Base-by-base conservation (phyloP, 2,888 invertebrate genomes). In the Papilio gigon region DNA sequence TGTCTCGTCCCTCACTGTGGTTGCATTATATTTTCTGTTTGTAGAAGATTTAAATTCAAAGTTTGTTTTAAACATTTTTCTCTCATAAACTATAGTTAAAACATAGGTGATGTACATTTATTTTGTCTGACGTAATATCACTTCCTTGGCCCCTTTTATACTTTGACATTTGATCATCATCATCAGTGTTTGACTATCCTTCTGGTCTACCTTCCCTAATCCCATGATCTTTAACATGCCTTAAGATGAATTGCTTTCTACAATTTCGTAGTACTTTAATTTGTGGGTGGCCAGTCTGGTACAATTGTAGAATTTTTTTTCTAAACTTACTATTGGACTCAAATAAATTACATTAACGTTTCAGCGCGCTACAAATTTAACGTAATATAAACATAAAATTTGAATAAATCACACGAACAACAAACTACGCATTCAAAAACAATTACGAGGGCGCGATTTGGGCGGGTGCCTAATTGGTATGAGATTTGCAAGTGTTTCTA, bases 401-500 rank as follows among this genome's bases (percentile, higher is more conserved):
- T 33, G 78, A 80, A 90, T 90, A 90, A 90, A 90, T 90, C 89
- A 90, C 78, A 72, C 73, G 75, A 80, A 84, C 80, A 80, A 81
- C 81, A 84, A 89, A 89, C 88, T 88, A 87, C 86, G 79, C 86
- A 88, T 89, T 88, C 90, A 88, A 90, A 91, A 91, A 90, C 90
- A 90, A 89, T 90, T 89, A 85, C 85, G 86, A 86, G 88, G 88
- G 88, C 87, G 85, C 80, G 80, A 88, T 84, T 91, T 91, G 91
- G 91, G 90, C 80, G 85, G 78, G 79, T 90, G 90, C 90, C 92
- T 92, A 92, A 92, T 92, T 92, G 92, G 85, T 91, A 90, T 89
- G 90, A 89, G 88, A 92, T 91, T 90, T 91, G 89, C 89, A 89
- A 91, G 85, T 90, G 88, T 85, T 86, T 81, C 90, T 91, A 92